phyloP scores from a whole-genome alignment of 2,888 invertebrate genomes.

The Aethes cnicana region DNA sequence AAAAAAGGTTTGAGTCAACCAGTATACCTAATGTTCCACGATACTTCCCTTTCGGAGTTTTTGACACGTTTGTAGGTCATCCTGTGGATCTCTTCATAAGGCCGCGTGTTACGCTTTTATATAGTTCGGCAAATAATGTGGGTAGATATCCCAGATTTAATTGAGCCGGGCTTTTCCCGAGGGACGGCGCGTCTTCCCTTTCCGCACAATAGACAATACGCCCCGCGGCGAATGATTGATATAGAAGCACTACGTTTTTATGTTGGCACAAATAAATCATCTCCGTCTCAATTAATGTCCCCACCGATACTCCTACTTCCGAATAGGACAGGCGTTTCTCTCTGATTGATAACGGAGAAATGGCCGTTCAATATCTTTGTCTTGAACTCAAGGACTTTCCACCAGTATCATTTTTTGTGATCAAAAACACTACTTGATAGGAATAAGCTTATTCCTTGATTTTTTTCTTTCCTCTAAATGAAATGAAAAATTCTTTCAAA shows the following conservation, averaged over 20 bases:
- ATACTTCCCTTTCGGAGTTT: no score
- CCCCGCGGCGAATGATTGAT: constrained; percentile 46
- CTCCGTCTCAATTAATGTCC: constrained; percentile 53
- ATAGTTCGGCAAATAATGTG: neutral
- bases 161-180: constrained; percentile 9
- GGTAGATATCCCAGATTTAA: constrained; percentile 22
- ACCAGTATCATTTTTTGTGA: no score
- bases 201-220: constrained; percentile 39
- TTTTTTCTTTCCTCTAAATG: no score
- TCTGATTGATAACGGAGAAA: constrained; percentile 46
- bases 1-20: no score
- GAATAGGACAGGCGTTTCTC: constrained; percentile 44
- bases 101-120: neutral
- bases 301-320: constrained; percentile 38
- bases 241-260: constrained; percentile 44
- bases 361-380: constrained; percentile 24
- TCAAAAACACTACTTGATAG: no score
- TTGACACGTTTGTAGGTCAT: no score
- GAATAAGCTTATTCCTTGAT: no score
- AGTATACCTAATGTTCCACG: no score
- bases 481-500: no score
- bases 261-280: constrained; percentile 52
- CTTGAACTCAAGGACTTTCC: constrained; percentile 4
- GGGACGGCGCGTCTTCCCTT: constrained; percentile 10
- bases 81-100: no score